These are phyloP conservation scores for Actinostola sp. DNA, from an alignment of 92 coral and sea anemone genomes.

Conservation along the genomic window DNA sequence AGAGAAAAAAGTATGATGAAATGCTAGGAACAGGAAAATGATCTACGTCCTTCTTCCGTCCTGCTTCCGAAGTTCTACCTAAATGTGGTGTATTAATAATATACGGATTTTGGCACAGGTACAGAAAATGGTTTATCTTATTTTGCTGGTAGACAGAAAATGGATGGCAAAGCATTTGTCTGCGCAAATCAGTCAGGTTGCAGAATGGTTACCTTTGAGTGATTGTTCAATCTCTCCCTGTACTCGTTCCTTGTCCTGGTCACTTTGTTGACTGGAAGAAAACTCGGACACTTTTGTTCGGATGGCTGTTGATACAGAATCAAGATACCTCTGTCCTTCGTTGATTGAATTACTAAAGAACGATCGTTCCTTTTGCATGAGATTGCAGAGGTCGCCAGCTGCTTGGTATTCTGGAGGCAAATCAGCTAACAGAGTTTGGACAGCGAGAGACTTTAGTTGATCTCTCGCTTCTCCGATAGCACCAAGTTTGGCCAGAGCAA, in stretches of 20 bases:
- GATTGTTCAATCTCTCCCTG: conserved; percentile 42
- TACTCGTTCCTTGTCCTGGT: conserved; percentile 35
- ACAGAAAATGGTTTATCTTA: too few species aligned
- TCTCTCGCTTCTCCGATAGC: conserved; percentile 26
- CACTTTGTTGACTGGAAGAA: conserved; percentile 30
- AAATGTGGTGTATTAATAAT: too few species aligned
- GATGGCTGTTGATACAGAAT: conserved; percentile 21
- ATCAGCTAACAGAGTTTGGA: conserved; percentile 16
- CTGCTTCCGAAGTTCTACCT: too few species aligned
- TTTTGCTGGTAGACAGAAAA: too few species aligned
- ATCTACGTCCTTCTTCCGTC: too few species aligned
- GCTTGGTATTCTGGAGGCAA: conserved; percentile 45
- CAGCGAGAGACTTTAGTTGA: conserved; percentile 12
- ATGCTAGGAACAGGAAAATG: too few species aligned
- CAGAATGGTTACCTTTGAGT: conserved; percentile 22
- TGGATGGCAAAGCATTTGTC: too few species aligned
- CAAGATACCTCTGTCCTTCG: conserved; percentile 40
- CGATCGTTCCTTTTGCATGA: conserved; percentile 45
- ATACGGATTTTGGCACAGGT: too few species aligned
- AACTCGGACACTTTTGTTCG: conserved; percentile 37
- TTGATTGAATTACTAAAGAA: conserved; percentile 33
- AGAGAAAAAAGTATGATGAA: neutral
- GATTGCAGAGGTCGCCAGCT: conserved; percentile 37
- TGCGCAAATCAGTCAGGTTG: too few species aligned
- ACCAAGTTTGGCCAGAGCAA: conserved; percentile 51